These are phyloP conservation scores for Helicoverpa assulta DNA, from an alignment of 2,888 invertebrate genomes.

Conservation along the genomic window DNA sequence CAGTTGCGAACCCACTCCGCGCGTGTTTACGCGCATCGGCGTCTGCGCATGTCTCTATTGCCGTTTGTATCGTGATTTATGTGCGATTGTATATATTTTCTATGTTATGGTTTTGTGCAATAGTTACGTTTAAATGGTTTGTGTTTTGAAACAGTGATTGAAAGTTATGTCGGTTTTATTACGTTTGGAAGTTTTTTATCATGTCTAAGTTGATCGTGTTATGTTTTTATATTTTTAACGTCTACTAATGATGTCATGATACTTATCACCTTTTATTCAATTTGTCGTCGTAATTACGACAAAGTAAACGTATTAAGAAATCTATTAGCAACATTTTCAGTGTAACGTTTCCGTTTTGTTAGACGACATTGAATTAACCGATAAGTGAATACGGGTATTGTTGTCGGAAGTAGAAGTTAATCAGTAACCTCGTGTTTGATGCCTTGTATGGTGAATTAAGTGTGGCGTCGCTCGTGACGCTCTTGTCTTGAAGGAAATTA, in stretches of 20 bases:
- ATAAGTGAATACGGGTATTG: conserved; percentile 62
- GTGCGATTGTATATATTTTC: conserved; percentile 47
- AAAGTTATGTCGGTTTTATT: conserved; percentile 16
- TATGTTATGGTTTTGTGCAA: conserved; percentile 46
- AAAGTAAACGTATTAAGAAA: conserved; percentile 16
- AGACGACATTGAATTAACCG: conserved; percentile 55
- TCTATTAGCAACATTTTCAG: conserved; percentile 26
- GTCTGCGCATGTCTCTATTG: conserved; percentile 55
- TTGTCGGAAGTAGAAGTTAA: conserved; percentile 65
- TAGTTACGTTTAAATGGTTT: conserved; percentile 34
- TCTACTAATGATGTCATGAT: conserved; percentile 17
- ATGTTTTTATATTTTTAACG: conserved; percentile 3
- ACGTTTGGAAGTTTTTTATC: conserved; percentile 19
- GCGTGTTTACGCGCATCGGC: conserved; percentile 79
- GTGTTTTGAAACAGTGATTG: conserved; percentile 49
- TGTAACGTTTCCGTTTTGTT: conserved; percentile 49
- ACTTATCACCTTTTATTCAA: neutral
- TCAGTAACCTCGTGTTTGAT: conserved; percentile 67
- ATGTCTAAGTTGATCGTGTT: conserved; percentile 19
- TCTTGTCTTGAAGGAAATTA: conserved; percentile 37
- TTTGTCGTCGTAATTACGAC: neutral
- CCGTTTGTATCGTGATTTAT: conserved; percentile 57
- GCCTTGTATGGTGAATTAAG: conserved; percentile 69
- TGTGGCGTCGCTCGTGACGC: conserved; percentile 31
- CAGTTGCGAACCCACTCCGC: conserved; percentile 81